A percentile compares a stretch with the other conserved stretches of the same genome.
Conservation (phyloP, 2,113 vertebrate species). For the Pelecanoides urinatrix region DNA sequence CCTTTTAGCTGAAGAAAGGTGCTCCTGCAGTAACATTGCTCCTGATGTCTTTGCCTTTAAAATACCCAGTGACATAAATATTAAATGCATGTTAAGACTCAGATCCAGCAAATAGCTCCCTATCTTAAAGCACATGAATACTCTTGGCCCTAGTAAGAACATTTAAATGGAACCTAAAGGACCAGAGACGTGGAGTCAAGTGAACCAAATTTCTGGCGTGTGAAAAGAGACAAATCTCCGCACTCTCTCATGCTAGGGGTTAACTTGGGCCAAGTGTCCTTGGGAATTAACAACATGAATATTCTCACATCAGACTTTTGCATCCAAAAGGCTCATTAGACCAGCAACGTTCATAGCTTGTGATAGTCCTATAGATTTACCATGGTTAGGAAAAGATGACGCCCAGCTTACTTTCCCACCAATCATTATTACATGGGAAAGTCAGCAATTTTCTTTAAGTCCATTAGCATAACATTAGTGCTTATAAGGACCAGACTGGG, state of each 20-base stretch:
- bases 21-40: not conserved
- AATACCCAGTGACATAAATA: constrained; percentile 26
- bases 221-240: not conserved
- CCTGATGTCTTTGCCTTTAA: not conserved
- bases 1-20: not conserved
- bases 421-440: constrained; percentile 62
- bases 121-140: not conserved
- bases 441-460: constrained; percentile 26
- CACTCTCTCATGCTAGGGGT: not conserved
- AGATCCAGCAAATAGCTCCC: constrained; percentile 24
- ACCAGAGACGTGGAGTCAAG: not conserved
- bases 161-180: not conserved
- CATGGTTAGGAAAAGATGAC: constrained; percentile 43
- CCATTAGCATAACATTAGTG: constrained; percentile 33
- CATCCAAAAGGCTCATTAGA: constrained; percentile 35
- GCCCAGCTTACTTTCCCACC: constrained; percentile 43
- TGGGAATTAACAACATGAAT: not conserved
- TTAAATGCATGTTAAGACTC: constrained; percentile 15
- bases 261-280: not conserved
- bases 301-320: constrained; percentile 15
- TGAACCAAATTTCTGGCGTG: not conserved
- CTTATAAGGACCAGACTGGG: not conserved
- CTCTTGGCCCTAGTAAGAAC: not conserved
- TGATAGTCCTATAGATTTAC: constrained; percentile 59
- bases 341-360: constrained; percentile 16